A percentile compares a stretch with the other conserved stretches of the same genome.
phyloP scores from a whole-genome alignment of 2,797 vertebrate species.

The Distichodus sexfasciatus region DNA sequence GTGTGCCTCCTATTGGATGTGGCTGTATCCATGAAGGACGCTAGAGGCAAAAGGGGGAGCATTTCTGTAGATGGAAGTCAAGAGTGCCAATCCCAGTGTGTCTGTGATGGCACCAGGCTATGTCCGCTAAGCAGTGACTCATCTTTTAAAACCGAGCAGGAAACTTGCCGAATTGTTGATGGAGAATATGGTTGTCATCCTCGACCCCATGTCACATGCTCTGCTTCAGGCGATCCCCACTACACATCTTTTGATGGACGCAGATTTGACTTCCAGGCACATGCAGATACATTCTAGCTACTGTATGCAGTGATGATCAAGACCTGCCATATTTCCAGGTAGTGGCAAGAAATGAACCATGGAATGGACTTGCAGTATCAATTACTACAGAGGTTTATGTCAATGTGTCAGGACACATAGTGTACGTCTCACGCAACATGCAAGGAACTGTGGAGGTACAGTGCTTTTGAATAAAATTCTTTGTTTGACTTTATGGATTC shows the following conservation, averaged over 20 bases:
- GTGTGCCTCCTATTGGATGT: slow-evolving; percentile 61
- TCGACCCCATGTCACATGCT: slow-evolving; percentile 55
- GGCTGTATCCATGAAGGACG: slow-evolving; percentile 63
- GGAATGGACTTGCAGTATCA: slow-evolving; percentile 49
- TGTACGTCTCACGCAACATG: slow-evolving; percentile 48
- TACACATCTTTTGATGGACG: slow-evolving; percentile 65
- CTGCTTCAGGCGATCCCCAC: slow-evolving; percentile 68
- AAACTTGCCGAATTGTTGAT: slow-evolving; percentile 52
- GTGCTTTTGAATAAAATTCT: too few species aligned
- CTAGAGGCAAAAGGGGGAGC: slow-evolving; percentile 52
- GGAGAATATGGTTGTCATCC: slow-evolving; percentile 62
- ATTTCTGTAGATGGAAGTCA: slow-evolving; percentile 63
- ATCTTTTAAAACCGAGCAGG: slow-evolving; percentile 51
- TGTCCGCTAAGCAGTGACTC: slow-evolving; percentile 52
- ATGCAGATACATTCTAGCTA: slow-evolving; percentile 57
- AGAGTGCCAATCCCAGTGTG: slow-evolving; percentile 56
- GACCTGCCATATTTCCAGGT: slow-evolving; percentile 53
- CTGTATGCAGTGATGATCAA: slow-evolving; percentile 66
- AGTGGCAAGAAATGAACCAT: slow-evolving; percentile 47
- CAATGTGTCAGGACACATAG: slow-evolving; percentile 54
- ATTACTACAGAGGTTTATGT: slow-evolving; percentile 56
- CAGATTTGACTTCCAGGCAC: slow-evolving; percentile 68
- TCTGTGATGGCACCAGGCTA: slow-evolving; percentile 56
- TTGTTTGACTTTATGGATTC: too few species aligned
- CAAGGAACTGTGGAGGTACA: slow-evolving; percentile 56